phyloP scores from a whole-genome alignment of 2,113 vertebrate species.

The Campylomormyrus numenius region DNA sequence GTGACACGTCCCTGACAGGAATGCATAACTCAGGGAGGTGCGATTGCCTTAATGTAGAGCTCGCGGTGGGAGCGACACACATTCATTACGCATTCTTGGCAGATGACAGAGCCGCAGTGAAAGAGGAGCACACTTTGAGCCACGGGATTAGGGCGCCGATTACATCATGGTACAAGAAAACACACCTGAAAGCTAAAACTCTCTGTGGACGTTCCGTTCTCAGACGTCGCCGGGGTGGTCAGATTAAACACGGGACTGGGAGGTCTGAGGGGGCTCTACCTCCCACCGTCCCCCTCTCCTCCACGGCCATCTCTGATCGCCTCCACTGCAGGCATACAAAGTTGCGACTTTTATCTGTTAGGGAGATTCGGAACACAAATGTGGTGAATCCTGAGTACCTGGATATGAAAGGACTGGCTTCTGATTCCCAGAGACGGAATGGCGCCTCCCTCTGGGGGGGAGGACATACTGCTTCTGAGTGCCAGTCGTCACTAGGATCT shows the following conservation, averaged over 20 bases:
- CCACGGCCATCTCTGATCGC: neutral
- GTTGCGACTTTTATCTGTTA: neutral
- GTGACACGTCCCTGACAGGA: neutral
- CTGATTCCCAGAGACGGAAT: too few relatives aligned
- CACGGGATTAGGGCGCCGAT: neutral
- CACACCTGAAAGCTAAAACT: constrained; percentile 1
- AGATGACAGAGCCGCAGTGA: neutral
- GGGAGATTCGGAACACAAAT: neutral
- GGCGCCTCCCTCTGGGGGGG: neutral
- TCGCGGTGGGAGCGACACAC: neutral
- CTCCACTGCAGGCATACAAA: neutral
- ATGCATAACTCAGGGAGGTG: neutral
- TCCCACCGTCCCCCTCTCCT: neutral
- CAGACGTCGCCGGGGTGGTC: neutral
- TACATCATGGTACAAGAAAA: constrained; percentile 6
- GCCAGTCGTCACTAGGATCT: neutral
- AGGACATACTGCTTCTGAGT: neutral
- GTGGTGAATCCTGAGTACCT: neutral
- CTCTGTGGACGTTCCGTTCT: neutral
- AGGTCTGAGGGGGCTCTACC: neutral
- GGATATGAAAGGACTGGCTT: neutral
- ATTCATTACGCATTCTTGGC: neutral
- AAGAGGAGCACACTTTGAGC: neutral
- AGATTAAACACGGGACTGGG: neutral
- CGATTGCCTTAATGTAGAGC: neutral